A percentile compares a stretch with the other conserved stretches of the same genome.
phyloP scores from a whole-genome alignment of 2,888 invertebrate species.

The Pilophorus perplexus region DNA sequence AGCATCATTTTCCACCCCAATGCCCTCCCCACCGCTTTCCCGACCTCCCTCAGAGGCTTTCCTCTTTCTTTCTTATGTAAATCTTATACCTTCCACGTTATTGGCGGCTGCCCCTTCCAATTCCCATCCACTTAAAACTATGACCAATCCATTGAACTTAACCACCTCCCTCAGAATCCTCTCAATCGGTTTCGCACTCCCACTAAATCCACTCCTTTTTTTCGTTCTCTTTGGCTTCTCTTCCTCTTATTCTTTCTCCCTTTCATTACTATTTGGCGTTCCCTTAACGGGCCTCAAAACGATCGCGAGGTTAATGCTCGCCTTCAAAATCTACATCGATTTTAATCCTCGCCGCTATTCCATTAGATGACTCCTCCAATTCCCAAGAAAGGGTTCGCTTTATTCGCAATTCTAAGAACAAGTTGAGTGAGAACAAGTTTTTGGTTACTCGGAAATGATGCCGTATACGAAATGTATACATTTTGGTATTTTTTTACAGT shows the following conservation, averaged over 20 bases:
- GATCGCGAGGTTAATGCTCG: not conserved
- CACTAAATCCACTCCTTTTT: constrained; percentile 22
- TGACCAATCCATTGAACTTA: constrained; percentile 30
- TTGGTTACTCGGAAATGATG: too few relatives aligned
- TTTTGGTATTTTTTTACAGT: not conserved
- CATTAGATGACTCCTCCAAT: not conserved
- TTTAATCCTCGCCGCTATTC: not conserved
- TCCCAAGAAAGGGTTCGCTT: too few relatives aligned
- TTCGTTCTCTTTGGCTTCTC: constrained; percentile 5
- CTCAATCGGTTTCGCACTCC: constrained; percentile 24
- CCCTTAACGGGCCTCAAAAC: not conserved
- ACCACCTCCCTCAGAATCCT: constrained; percentile 21
- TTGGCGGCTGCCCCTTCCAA: constrained; percentile 24
- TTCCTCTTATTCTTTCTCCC: not conserved
- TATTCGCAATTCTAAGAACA: too few relatives aligned
- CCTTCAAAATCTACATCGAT: not conserved
- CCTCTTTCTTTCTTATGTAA: constrained; percentile 31
- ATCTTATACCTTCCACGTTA: constrained; percentile 27
- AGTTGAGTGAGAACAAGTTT: too few relatives aligned
- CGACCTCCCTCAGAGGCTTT: not conserved
- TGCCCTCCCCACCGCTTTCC: not conserved
- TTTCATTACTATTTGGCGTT: not conserved
- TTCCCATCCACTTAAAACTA: constrained; percentile 33
- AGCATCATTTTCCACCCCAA: constrained; percentile 32
- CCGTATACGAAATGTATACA: not conserved